Conservation (phyloP, 2,113 vertebrate genomes). For the Colistium nudipinnis region DNA sequence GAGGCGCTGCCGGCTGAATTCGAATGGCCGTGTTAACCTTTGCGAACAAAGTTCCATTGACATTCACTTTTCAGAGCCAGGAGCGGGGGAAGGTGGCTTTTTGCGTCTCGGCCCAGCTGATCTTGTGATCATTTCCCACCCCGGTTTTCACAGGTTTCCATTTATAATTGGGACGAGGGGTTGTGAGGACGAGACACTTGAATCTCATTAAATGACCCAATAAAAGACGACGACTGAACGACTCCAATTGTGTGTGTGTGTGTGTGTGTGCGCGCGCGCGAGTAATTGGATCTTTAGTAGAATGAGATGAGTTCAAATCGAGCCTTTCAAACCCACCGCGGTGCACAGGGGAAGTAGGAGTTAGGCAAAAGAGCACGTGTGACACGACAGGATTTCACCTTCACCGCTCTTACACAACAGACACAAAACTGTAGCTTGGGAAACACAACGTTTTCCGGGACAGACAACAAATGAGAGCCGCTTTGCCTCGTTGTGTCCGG, state of each 20-base stretch:
- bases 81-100: conserved; percentile 1
- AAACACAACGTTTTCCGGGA: too few species aligned
- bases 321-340: not conserved
- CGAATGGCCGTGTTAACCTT: conserved; percentile 70
- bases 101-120: conserved; percentile 37
- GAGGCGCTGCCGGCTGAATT: conserved; percentile 52
- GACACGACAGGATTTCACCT: conserved; percentile 40
- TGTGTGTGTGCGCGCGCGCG: too few species aligned
- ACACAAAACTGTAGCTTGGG: conserved; percentile 26
- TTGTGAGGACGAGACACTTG: conserved; percentile 32
- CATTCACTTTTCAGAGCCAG: conserved; percentile 53
- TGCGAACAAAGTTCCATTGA: conserved; percentile 60
- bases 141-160: conserved; percentile 39
- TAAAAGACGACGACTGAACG: not conserved
- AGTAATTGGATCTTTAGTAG: not conserved
- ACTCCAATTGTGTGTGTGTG: not conserved
- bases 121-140: conserved; percentile 50
- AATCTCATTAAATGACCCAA: conserved; percentile 52
- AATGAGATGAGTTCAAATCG: not conserved
- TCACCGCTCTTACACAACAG: conserved; percentile 34
- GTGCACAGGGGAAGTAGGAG: not conserved
- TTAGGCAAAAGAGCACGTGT: conserved; percentile 35
- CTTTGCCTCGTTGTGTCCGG: too few species aligned
- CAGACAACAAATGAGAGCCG: too few species aligned
- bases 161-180: conserved; percentile 61